Evolutionary conservation across 2,888 invertebrate species (phyloP), one percentile per base, ranked within the genome.

Genomic region (Eilema caniola): DNA sequence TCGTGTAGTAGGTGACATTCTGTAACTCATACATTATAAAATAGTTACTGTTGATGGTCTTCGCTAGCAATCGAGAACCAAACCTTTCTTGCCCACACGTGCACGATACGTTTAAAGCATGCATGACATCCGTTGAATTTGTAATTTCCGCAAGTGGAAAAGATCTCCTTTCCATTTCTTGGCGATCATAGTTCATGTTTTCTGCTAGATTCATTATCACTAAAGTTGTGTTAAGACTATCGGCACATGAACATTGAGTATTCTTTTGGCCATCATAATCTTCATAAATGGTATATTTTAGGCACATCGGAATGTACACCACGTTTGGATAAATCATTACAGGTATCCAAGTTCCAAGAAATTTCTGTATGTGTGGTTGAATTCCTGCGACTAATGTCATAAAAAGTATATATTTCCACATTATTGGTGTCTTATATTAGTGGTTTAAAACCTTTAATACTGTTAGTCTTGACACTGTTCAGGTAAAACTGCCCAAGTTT

Each of bases 231-330:
- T 65, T 65, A 31, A 65, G 16, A 57, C 31, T 31, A 23, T 65
- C 65, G 0, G 23, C 57, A 57, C 65, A 65, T 31, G 31, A 23
- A 65, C 65, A 65, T 24, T 31, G 56, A 23, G 57, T 65, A 11
- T 57, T 57, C 24, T 57, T 65, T 33, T 65, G 65, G 16, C 65
- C 65, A 24, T 65, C 56, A 57, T 65, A 65, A 57, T 65, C 65
- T 65, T 65, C 56, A 65, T 57, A 65, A 23, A 65, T 57, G 4
- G 56, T 65, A 24, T 65, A 57, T 23, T 65, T 65, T 33, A 65
- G 16, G 16, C 65, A 65, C 56, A 65, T 65, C 57, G 65, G 65
- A 56, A 65, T 65, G 31, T 65, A 65, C 23, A 65, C 56, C 11
- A 57, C 20, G 24, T 65, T 65, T 10, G 65, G 65, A 23, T 65